A percentile compares a stretch with the other conserved stretches of the same genome.
Conservation (phyloP, 2,797 vertebrate species). For the Coreius guichenoti region DNA sequence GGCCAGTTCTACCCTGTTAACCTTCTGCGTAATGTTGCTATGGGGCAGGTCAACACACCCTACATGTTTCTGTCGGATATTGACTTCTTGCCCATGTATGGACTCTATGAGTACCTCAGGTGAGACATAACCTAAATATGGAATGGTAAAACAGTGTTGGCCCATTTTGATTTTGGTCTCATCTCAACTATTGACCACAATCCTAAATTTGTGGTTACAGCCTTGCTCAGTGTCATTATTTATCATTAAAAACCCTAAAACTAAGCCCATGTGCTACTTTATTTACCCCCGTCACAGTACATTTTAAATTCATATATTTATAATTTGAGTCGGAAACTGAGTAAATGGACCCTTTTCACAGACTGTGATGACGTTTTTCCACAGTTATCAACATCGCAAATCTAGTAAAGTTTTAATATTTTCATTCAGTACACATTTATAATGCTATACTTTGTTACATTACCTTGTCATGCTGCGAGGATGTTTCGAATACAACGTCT, state of each 20-base stretch:
- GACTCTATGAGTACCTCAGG: slow-evolving; percentile 99
- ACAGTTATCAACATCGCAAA: background rate
- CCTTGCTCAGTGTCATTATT: background rate
- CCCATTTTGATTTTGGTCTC: background rate
- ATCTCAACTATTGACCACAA: background rate
- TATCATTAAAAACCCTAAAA: background rate
- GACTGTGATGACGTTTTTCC: background rate
- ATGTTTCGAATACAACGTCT: background rate
- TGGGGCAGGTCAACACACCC: slow-evolving; percentile 94
- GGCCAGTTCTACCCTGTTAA: slow-evolving; percentile 99
- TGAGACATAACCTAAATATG: slow-evolving; percentile 66
- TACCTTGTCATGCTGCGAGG: background rate
- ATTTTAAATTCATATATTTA: background rate
- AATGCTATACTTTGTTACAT: background rate
- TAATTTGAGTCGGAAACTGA: background rate
- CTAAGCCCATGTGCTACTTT: background rate
- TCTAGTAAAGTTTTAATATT: background rate
- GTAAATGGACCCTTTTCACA: background rate
- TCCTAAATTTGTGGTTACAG: background rate
- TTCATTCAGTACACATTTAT: background rate
- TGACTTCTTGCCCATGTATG: slow-evolving; percentile 99
- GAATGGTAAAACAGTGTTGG: background rate
- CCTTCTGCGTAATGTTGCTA: slow-evolving; percentile 94
- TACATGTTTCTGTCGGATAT: slow-evolving; percentile 99
- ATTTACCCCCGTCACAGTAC: background rate